Conservation (phyloP, 2,888 invertebrate genomes). For the Coecobrya sp. region DNA sequence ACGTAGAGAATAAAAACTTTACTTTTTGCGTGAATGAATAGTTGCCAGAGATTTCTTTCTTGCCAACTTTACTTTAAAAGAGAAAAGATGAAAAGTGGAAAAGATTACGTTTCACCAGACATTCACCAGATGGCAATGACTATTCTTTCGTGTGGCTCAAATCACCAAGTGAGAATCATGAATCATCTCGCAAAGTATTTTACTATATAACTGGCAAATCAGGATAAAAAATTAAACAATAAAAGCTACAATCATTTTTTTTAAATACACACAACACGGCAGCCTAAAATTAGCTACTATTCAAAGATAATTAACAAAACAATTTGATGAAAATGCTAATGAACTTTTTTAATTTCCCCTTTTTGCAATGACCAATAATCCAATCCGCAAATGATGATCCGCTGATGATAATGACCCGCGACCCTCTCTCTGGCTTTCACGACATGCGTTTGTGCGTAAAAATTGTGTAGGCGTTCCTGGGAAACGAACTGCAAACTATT, state of each 20-base stretch:
- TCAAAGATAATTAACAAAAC: not conserved
- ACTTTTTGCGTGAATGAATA: not conserved
- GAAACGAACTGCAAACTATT: conserved; percentile 97
- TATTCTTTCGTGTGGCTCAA: not conserved
- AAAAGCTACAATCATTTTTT: not conserved
- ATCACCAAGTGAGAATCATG: conserved; percentile 40
- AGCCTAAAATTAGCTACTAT: not conserved
- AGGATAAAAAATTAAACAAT: not conserved
- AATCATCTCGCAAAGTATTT: too few species aligned
- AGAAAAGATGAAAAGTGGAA: not conserved
- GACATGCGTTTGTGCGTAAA: not conserved
- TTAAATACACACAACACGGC: not conserved
- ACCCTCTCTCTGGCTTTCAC: not conserved
- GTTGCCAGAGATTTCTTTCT: conserved; percentile 1
- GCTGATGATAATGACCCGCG: not conserved
- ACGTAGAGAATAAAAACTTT: not conserved
- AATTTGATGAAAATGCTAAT: not conserved
- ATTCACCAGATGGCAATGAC: not conserved
- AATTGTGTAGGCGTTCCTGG: conserved; percentile 94
- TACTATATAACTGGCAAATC: too few species aligned
- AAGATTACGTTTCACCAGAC: not conserved
- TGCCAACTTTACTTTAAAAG: not conserved
- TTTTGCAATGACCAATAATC: conserved; percentile 5
- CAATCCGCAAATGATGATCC: not conserved
- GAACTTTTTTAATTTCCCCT: not conserved